Percentiles rank a stretch among this genome's conserved stretches.
phyloP scores from a whole-genome alignment of 2,113 vertebrate species.

The Stictonetta naevosa region DNA sequence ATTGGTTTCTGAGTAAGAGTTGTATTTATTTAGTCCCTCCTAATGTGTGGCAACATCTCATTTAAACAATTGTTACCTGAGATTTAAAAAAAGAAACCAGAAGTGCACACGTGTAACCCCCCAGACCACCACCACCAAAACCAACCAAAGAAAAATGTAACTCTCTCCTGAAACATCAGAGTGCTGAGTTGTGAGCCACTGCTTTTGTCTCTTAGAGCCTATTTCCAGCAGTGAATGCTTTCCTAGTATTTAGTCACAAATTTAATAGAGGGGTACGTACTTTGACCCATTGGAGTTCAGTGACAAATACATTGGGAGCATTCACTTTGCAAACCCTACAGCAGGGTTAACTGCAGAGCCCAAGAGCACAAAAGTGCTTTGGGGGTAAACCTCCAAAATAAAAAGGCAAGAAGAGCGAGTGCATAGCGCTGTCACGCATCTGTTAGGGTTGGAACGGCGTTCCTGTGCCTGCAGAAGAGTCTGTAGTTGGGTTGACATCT shows the following conservation, averaged over 20 bases:
- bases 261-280: background rate
- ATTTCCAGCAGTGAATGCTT: background rate
- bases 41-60: background rate
- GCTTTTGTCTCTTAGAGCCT: background rate
- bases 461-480: background rate
- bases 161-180: background rate
- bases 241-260: background rate
- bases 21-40: background rate
- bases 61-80: background rate
- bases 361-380: background rate
- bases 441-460: background rate
- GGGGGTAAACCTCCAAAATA: background rate
- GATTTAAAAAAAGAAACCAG: background rate
- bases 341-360: background rate
- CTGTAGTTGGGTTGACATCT: background rate
- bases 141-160: background rate
- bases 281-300: background rate
- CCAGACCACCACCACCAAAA: background rate
- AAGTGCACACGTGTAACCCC: background rate
- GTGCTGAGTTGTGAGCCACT: background rate
- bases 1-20: slow-evolving; percentile 20
- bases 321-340: background rate
- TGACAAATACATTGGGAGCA: background rate
- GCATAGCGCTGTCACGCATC: background rate
- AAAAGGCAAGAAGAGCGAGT: background rate